Evolutionary conservation across 2,113 vertebrate species (phyloP).

Genomic region (Colius striatus): DNA sequence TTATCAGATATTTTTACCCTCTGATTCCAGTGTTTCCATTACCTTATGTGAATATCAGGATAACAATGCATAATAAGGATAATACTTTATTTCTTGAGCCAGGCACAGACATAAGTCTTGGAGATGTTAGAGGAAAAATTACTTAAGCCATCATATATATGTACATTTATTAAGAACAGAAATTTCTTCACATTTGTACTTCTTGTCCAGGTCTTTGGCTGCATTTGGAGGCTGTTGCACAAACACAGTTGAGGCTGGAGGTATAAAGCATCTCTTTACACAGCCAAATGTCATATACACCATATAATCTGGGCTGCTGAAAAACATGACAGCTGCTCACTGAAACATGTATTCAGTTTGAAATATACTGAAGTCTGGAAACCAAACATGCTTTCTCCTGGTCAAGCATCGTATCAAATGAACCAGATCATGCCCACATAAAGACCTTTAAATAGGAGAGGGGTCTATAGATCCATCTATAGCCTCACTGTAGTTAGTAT

Average conservation of each 20-base stretch:
- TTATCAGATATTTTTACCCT: not conserved
- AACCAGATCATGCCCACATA: not conserved
- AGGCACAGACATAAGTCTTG: not conserved
- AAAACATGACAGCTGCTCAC: not conserved
- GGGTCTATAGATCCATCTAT: not conserved
- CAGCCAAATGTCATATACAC: not conserved
- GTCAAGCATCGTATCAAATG: too few species aligned
- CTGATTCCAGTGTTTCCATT: not conserved
- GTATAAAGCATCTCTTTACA: not conserved
- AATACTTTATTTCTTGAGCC: not conserved
- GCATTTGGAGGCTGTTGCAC: not conserved
- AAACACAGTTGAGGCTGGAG: not conserved
- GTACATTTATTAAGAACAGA: not conserved
- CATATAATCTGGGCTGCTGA: not conserved
- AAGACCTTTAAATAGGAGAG: not conserved
- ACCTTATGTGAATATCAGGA: fast-evolving
- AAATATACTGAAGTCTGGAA: not conserved
- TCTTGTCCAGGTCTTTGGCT: not conserved
- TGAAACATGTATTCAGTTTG: not conserved
- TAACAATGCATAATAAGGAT: not conserved
- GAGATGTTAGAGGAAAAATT: not conserved
- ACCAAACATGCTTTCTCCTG: not conserved
- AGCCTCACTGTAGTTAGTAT: not conserved
- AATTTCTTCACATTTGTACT: not conserved
- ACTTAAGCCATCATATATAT: not conserved